Percentiles rank a stretch among this genome's conserved stretches.
Evolutionary conservation across 2,797 vertebrate genomes (phyloP).

Genomic region (Phalloptychus januarius): DNA sequence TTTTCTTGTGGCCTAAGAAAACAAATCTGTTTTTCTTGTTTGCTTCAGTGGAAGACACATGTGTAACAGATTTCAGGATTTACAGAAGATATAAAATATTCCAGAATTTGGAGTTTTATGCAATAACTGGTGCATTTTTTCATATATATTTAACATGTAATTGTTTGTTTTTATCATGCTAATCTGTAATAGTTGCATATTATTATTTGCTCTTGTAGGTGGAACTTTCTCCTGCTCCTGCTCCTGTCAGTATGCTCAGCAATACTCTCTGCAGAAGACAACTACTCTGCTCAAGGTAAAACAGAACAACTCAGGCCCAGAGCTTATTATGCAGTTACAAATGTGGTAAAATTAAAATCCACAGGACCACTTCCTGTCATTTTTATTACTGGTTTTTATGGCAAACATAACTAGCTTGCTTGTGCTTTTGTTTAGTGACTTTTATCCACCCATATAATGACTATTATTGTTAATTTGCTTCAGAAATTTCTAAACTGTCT

Average conservation of each 20-base stretch:
- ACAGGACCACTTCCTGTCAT: not conserved
- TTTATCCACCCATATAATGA: not conserved
- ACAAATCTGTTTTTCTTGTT: not conserved
- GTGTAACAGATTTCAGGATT: not conserved
- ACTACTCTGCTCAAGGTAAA: constrained; percentile 82
- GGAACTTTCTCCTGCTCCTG: constrained; percentile 87
- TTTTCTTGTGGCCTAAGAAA: not conserved
- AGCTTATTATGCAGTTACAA: not conserved
- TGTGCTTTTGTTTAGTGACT: not conserved
- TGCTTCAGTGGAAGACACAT: not conserved
- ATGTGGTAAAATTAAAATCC: not conserved
- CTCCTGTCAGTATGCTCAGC: constrained; percentile 90
- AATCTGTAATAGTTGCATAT: constrained; percentile 9
- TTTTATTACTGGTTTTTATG: not conserved
- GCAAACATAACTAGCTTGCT: not conserved
- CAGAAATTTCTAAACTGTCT: not conserved
- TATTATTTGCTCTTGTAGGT: constrained; percentile 79
- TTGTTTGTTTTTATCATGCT: not conserved
- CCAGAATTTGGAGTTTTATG: not conserved
- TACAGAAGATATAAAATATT: not conserved
- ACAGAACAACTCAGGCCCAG: not conserved
- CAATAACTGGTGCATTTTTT: not conserved
- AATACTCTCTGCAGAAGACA: constrained; percentile 84
- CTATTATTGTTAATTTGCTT: not conserved
- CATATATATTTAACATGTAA: not conserved